phyloP scores from a whole-genome alignment of 2,888 invertebrate species.

The Scelioninae gen. 2 region DNA sequence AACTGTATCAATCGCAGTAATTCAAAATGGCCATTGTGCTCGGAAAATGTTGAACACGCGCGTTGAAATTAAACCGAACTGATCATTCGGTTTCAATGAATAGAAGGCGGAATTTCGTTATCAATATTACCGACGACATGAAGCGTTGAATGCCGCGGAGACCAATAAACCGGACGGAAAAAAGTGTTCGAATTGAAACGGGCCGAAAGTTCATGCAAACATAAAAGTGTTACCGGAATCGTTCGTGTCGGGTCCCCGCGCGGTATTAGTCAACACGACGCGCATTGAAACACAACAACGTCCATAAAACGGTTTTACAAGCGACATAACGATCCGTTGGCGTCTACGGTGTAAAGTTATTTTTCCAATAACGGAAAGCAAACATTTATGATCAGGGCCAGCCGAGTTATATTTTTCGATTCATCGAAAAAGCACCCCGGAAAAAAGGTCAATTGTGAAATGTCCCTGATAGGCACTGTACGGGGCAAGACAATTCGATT shows the following conservation, averaged over 20 bases:
- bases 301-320: conserved; percentile 59
- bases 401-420: conserved; percentile 30
- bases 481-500: too few relatives aligned
- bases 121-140: conserved; percentile 49
- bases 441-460: conserved; percentile 6
- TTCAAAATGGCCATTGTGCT: conserved; percentile 16
- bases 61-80: conserved; percentile 43
- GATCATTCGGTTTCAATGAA: conserved; percentile 38
- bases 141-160: conserved; percentile 46
- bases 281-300: conserved; percentile 53
- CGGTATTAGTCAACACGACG: conserved; percentile 46
- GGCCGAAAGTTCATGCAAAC: conserved; percentile 59
- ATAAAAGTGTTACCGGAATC: conserved; percentile 56
- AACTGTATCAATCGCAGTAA: conserved; percentile 1
- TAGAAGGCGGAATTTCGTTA: conserved; percentile 37
- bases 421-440: conserved; percentile 8
- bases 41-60: conserved; percentile 28
- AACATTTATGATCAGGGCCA: conserved; percentile 52
- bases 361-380: conserved; percentile 60
- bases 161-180: conserved; percentile 46
- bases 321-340: conserved; percentile 55
- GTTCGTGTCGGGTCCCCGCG: conserved; percentile 33
- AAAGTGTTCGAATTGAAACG: conserved; percentile 40
- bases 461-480: too few relatives aligned
- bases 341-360: conserved; percentile 55